Percentiles rank a stretch among this genome's conserved stretches.
phyloP scores from a whole-genome alignment of 1,140 invertebrate species.

The Diabrotica virgifera region DNA sequence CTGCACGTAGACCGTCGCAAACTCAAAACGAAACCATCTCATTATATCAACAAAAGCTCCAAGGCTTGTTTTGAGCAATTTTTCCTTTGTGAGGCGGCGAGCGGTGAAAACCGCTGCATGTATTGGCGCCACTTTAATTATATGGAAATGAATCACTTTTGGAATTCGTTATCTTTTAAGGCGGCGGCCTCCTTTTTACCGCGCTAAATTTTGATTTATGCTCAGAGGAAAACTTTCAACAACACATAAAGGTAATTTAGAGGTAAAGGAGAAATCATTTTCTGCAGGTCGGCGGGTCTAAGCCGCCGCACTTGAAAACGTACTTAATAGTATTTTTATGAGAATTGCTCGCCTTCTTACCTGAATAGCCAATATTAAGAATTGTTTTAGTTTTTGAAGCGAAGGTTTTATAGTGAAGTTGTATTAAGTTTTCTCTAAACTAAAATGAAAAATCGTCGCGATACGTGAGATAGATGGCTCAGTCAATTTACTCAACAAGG shows the following conservation, averaged over 20 bases:
- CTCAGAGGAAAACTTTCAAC: slow-evolving; percentile 11
- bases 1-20: not conserved
- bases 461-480: too few species aligned
- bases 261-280: slow-evolving; percentile 17
- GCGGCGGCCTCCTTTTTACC: slow-evolving; percentile 16
- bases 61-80: not conserved
- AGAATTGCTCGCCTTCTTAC: not conserved
- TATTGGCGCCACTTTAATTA: slow-evolving; percentile 31
- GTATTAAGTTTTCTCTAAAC: too few species aligned
- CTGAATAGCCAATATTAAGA: too few species aligned
- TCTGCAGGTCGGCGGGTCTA: slow-evolving; percentile 6
- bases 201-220: slow-evolving; percentile 32
- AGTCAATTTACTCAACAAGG: too few species aligned
- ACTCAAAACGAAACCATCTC: not conserved
- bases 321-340: slow-evolving; percentile 12
- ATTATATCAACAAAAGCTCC: not conserved
- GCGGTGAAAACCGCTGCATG: slow-evolving; percentile 5
- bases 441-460: too few species aligned
- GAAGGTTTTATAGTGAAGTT: too few species aligned
- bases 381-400: too few species aligned
- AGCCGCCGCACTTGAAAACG: not conserved
- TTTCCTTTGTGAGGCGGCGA: slow-evolving; percentile 1
- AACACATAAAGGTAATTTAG: slow-evolving; percentile 21
- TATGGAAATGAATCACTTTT: slow-evolving; percentile 32
- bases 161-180: slow-evolving; percentile 26